Evolutionary conservation across 1,140 invertebrate species (phyloP).

Genomic region (Cydia strobilella): DNA sequence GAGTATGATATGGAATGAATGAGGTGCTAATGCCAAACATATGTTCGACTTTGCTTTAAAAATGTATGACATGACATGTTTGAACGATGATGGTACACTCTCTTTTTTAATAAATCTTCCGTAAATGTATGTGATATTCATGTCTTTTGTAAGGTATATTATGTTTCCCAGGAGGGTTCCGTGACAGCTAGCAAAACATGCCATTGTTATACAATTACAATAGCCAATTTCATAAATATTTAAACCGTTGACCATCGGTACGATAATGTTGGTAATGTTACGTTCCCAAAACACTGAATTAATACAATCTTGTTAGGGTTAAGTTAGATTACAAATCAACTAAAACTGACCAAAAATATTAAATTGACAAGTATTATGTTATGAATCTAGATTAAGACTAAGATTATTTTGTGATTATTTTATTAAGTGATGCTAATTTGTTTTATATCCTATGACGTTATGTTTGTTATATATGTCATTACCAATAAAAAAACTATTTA

Average conservation of each 20-base stretch:
- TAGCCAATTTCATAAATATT: slow-evolving; percentile 14
- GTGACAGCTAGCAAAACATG: slow-evolving; percentile 7
- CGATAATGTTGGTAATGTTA: not conserved
- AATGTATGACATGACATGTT: not conserved
- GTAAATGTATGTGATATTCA: slow-evolving; percentile 23
- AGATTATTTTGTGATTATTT: slow-evolving; percentile 39
- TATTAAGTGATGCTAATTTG: slow-evolving; percentile 23
- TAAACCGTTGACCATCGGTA: not conserved
- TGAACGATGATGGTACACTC: not conserved
- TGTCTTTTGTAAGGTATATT: slow-evolving; percentile 7
- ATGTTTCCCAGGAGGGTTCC: not conserved
- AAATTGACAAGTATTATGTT: slow-evolving; percentile 45
- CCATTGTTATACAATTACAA: slow-evolving; percentile 12
- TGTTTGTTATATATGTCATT: slow-evolving; percentile 1
- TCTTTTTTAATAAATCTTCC: slow-evolving; percentile 16
- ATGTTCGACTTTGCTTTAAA: not conserved
- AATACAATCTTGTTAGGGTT: slow-evolving; percentile 24
- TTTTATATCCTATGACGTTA: slow-evolving; percentile 25
- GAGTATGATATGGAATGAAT: slow-evolving; percentile 18
- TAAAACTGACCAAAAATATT: slow-evolving; percentile 44
- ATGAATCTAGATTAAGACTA: slow-evolving; percentile 41
- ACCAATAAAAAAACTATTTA: not conserved
- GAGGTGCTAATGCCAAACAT: slow-evolving; percentile 13
- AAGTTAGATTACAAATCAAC: slow-evolving; percentile 33
- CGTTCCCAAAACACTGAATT: slow-evolving; percentile 6